Conservation (phyloP, 2,888 invertebrate genomes). For the Mesopsocus fuscifrons region DNA sequence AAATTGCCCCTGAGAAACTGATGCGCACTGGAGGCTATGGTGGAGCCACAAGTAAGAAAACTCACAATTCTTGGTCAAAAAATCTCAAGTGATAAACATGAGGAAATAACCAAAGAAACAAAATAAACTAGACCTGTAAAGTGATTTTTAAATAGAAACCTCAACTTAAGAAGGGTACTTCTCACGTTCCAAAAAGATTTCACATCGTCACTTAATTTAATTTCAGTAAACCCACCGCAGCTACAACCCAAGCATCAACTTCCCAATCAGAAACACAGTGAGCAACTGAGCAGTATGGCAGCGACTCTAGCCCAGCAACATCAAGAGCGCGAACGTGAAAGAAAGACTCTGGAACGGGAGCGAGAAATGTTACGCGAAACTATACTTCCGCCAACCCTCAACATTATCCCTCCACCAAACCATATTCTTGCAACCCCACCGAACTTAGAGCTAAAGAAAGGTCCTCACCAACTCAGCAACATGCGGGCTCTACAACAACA, state of each 20-base stretch:
- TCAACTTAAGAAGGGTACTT: no score
- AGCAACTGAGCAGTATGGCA: constrained; percentile 10
- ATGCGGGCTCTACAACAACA: constrained; percentile 62
- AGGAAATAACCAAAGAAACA: no score
- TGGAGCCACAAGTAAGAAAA: constrained; percentile 45
- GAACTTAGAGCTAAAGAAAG: background rate
- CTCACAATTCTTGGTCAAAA: background rate
- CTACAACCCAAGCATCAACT: constrained; percentile 6
- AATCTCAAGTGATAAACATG: no score
- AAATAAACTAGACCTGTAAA: no score
- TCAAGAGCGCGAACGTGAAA: constrained; percentile 10
- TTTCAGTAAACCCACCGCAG: constrained; percentile 9
- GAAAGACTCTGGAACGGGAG: constrained; percentile 3
- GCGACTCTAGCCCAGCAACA: constrained; percentile 6
- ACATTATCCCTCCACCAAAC: constrained; percentile 11
- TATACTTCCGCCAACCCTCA: constrained; percentile 13
- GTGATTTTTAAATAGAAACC: no score
- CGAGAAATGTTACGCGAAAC: constrained; percentile 6
- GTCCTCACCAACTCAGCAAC: constrained; percentile 20
- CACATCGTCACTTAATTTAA: no score
- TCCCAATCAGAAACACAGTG: constrained; percentile 10
- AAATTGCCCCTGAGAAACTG: constrained; percentile 92
- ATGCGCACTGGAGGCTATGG: constrained; percentile 92
- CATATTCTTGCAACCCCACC: constrained; percentile 2
- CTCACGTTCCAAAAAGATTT: no score